Evolutionary conservation across 2,113 vertebrate genomes (phyloP), one percentile per base, ranked within the genome.

Genomic region (Heteronetta atricapilla): DNA sequence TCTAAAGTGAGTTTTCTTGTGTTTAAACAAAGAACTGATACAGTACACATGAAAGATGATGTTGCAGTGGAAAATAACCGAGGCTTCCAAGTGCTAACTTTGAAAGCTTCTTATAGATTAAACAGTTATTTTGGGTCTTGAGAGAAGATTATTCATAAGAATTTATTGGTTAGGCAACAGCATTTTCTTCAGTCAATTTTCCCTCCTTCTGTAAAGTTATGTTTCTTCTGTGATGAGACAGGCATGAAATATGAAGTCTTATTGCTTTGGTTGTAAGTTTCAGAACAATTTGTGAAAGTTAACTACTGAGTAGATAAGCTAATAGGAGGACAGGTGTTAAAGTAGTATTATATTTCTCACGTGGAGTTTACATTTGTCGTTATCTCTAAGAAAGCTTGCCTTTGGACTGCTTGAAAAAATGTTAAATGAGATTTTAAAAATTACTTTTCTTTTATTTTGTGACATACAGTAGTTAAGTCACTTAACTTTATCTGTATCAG

Each of bases 81-180:
- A 94, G 93, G 46, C 91, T 95, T 92, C 74, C 66, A 80, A 95
- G 87, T 91, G 66, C 69, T 82, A 93, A 90, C 64, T 96, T 95
- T 48, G 55, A 94, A 93, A 97, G 92, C 94, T 94, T 82, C 92
- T 96, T 94, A 95, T 66, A 93, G 95, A 96, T 96, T 95, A 94
- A 73, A 67, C 40, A 92, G 91, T 94, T 93, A 94, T 93, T 91
- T 94, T 79, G 44, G 70, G 82, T 33, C 1, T 89, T 84, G 88
- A 79, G 83, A 93, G 75, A 73, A 93, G 89, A 34, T 92, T 95
- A 94, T 95, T 93, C 83, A 25, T 80, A 81, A 94, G 8, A 89
- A 91, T 96, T 94, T 88, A 79, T 95, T 80, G 74, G 55, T 93
- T 94, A 90, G 85, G 66, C 21, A 53, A 20, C 64, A 81, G 82